Conservation (phyloP, 2,113 vertebrate genomes). For the Thinocorus orbignyianus region DNA sequence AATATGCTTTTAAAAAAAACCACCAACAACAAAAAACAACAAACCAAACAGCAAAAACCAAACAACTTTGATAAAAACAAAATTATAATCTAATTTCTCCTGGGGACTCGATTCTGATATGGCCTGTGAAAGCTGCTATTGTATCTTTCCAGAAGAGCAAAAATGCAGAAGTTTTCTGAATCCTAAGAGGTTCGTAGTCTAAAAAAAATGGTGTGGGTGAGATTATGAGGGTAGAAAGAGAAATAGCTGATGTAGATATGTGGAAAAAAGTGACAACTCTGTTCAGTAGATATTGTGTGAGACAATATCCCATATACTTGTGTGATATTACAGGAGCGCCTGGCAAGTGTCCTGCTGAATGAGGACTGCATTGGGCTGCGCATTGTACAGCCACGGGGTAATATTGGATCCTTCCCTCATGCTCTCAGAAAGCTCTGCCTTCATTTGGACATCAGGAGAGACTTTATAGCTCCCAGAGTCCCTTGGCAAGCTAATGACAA, state of each 20-base stretch:
- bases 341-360: neutral
- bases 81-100: neutral
- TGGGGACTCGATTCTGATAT: neutral
- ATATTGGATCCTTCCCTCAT: neutral
- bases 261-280: neutral
- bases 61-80: neutral
- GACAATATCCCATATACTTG: neutral
- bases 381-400: rapidly evolving
- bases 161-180: neutral
- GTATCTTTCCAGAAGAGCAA: neutral
- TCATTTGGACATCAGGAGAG: neutral
- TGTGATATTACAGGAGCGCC: neutral
- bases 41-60: neutral
- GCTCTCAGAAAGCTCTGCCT: neutral
- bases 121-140: neutral
- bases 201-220: neutral
- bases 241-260: neutral
- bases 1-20: neutral
- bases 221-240: neutral
- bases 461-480: neutral
- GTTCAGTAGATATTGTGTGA: neutral
- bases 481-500: neutral
- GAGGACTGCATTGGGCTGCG: neutral
- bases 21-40: neutral
- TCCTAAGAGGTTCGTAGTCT: neutral